Conservation (phyloP, 2,113 vertebrate genomes). For the Neodontobutis hainanensis region DNA sequence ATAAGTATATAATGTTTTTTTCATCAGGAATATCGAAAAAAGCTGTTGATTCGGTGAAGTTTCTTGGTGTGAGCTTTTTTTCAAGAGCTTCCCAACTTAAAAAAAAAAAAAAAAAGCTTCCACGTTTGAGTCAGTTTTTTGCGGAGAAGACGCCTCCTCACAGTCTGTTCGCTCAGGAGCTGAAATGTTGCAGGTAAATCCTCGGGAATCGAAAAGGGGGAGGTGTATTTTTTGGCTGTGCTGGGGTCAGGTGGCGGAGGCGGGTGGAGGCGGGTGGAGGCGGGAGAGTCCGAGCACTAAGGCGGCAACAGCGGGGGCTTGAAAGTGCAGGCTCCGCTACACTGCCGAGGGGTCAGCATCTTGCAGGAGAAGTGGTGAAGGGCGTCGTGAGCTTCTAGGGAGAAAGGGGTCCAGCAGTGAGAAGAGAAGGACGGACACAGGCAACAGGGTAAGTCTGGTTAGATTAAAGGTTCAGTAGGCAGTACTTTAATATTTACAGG, state of each 20-base stretch:
- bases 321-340: constrained; percentile 92
- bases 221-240: constrained; percentile 44
- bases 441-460: background rate
- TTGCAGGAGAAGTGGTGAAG: constrained; percentile 96
- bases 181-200: constrained; percentile 17
- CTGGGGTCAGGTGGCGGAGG: constrained; percentile 24
- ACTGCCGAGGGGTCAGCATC: constrained; percentile 95
- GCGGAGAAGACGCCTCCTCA: constrained; percentile 8
- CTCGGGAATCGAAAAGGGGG: background rate
- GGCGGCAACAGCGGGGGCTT: constrained; percentile 89
- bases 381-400: constrained; percentile 91
- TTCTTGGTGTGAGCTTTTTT: constrained; percentile 52
- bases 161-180: constrained; percentile 35
- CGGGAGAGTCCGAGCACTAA: background rate
- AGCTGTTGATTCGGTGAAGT: constrained; percentile 69
- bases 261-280: background rate
- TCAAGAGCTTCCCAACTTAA: constrained; percentile 45
- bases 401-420: constrained; percentile 62
- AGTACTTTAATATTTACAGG: background rate
- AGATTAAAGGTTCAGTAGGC: background rate
- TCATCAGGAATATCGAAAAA: constrained; percentile 72
- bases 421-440: constrained; percentile 12
- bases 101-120: constrained; percentile 4
- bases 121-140: constrained; percentile 23
- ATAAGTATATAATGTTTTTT: constrained; percentile 53